Evolutionary conservation across 2,888 invertebrate species (phyloP), one percentile per base, ranked within the genome.

Genomic region (Himalopsyche anomala): DNA sequence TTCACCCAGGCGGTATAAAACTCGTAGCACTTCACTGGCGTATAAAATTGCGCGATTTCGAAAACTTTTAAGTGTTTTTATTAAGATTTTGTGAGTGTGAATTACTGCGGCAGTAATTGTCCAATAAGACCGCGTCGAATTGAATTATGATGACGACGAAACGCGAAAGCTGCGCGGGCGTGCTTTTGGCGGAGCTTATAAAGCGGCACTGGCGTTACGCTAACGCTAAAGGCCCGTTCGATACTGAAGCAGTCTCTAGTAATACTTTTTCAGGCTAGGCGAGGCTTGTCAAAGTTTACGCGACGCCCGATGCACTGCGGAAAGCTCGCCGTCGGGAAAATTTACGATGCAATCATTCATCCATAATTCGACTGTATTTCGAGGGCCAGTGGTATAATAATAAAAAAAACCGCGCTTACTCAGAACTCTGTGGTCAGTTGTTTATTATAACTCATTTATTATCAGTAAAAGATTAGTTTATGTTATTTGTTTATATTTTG

Each of bases 211-310:
- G 62, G 62, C 28, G 28, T 15, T 62, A 28, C 4, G 62, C 28
- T 62, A 62, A 28, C 56, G 56, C 56, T 56, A 56, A 56, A 11
- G 19, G 62, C 62, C 62, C 62, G 62, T 62, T 62, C 62, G 62
- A 62, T 62, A 62, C 62, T 62, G 62, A 62, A 62, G 62, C 62
- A 28, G 62, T 62, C 62, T 62, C 62, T 62, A 28, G 62, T 62
- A 62, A 62, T 62, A 62, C 62, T 62, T 15, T 62, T 62, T 62
- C 62, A 19, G n/a, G 62, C 62, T 28, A 28, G 62, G 62, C 62
- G 62, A 62, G 28, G 62, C 62, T 62, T 62, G 62, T 62, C 62
- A 62, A 62, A 62, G 62, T 62, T 19, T 62, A 9, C 62, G 19
- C 19, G 19, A 28, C 62, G 28, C 19, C 19, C 62, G 62, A 28